Evolutionary conservation across 2,888 invertebrate genomes (phyloP), one percentile per base, ranked within the genome.

Genomic region (Eueremaeus valkanovi): DNA sequence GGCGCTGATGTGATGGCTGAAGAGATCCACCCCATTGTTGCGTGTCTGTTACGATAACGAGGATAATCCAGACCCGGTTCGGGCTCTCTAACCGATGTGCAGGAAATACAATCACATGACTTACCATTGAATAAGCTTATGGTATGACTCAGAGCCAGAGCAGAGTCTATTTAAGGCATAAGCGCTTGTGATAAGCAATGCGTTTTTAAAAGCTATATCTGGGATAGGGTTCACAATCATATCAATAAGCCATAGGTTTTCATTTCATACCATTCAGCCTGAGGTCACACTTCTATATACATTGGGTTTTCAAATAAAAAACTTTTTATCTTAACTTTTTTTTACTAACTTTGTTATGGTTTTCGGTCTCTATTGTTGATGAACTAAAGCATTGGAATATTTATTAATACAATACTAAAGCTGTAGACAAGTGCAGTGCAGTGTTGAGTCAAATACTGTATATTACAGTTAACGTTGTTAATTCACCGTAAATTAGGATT

Each of bases 1-100:
- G 66, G 6, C 18, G 66, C 1, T 66, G 68, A 68, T 68, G 63
- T 63, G 68, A 68, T 68, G 68, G 40, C 16, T 40, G 36, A 27
- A 40, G 68, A n/a, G 68, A 68, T 42, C 68, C 68, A 68, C 68
- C 68, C 63, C 68, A 68, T 68, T 68, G 68, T 68, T 68, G 68
- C 68, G 68, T 68, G 68, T 36, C 33, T 31, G 31, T 68, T 33
- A 13, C 33, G 68, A 68, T 68, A 68, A 68, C 55, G 13, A 42
- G 68, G 68, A 68, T 68, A 68, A 68, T 68, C 68, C 68, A 68
- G 68, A 68, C 33, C 68, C 36, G 68, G 68, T 18, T 42, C 24
- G 68, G 68, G 68, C 68, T 40, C n/a, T n/a, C 42, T 36, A 68
- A 42, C 68, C 68, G 42, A 63, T 63, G 68, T 40, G 42, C 68